phyloP scores from a whole-genome alignment of 2,797 vertebrate genomes.

The Molossus molossus region DNA sequence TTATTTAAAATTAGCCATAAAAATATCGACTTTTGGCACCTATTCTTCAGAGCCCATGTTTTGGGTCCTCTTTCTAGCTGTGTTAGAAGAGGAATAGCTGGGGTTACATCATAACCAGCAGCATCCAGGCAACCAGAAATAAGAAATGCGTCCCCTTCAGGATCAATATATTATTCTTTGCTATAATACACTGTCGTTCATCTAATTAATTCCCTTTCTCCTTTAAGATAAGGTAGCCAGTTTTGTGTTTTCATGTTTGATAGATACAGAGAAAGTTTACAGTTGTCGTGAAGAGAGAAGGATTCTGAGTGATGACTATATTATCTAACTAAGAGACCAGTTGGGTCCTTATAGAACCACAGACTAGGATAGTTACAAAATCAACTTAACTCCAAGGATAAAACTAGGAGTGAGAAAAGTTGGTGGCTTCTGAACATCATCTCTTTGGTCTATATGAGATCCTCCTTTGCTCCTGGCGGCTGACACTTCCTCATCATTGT shows the following conservation, averaged over 20 bases:
- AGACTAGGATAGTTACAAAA: background rate
- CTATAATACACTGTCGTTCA: background rate
- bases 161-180: background rate
- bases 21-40: background rate
- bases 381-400: background rate
- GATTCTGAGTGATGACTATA: conserved; percentile 3
- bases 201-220: background rate
- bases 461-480: background rate
- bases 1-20: background rate
- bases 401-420: background rate
- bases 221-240: background rate
- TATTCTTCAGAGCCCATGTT: background rate
- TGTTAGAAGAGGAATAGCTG: background rate
- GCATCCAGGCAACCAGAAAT: background rate
- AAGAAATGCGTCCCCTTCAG: background rate
- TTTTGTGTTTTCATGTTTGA: background rate
- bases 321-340: background rate
- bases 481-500: background rate
- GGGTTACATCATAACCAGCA: background rate
- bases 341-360: background rate
- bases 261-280: background rate
- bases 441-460: background rate
- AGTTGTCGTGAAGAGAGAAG: background rate
- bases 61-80: background rate
- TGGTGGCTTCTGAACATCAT: background rate